Percentiles rank a stretch among this genome's conserved stretches.
Conservation (phyloP, 2,113 vertebrate genomes). For the Neogobius melanostomus region DNA sequence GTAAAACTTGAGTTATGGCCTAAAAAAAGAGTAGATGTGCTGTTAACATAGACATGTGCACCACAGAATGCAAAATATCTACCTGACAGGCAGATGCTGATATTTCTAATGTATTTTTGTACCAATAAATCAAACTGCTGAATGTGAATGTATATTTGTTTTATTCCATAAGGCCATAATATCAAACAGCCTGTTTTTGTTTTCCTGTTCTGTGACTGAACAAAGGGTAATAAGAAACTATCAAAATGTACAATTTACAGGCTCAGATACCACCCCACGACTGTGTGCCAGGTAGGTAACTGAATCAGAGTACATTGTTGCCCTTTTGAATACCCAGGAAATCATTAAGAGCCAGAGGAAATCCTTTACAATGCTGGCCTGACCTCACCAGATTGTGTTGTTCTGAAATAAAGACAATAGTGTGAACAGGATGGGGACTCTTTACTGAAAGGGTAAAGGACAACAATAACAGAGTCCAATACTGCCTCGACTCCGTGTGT, state of each 20-base stretch:
- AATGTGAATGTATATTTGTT: neutral
- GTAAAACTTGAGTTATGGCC: slow-evolving; percentile 22
- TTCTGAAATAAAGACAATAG: slow-evolving; percentile 74
- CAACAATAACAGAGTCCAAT: slow-evolving; percentile 38
- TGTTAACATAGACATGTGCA: slow-evolving; percentile 22
- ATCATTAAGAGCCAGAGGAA: slow-evolving; percentile 81
- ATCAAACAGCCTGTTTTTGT: neutral
- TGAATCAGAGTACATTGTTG: slow-evolving; percentile 69
- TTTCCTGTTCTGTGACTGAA: neutral
- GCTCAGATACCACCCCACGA: slow-evolving; percentile 48
- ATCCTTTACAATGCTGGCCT: slow-evolving; percentile 80
- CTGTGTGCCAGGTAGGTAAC: slow-evolving; percentile 68
- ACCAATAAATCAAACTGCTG: slow-evolving; percentile 65
- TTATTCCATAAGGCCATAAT: neutral
- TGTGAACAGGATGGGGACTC: slow-evolving; percentile 70
- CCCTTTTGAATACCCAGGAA: slow-evolving; percentile 80
- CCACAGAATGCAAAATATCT: slow-evolving; percentile 37
- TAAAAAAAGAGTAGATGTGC: slow-evolving; percentile 27
- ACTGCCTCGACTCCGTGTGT: slow-evolving; percentile 5
- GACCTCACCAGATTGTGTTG: slow-evolving; percentile 67
- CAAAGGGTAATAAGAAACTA: slow-evolving; percentile 48
- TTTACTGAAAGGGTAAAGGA: slow-evolving; percentile 39
- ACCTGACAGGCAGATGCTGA: slow-evolving; percentile 26
- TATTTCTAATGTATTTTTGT: slow-evolving; percentile 57
- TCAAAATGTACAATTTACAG: slow-evolving; percentile 46